Evolutionary conservation across 1,140 invertebrate species (phyloP), one percentile per base, ranked within the genome.

Genomic region (Sogatella furcifera): DNA sequence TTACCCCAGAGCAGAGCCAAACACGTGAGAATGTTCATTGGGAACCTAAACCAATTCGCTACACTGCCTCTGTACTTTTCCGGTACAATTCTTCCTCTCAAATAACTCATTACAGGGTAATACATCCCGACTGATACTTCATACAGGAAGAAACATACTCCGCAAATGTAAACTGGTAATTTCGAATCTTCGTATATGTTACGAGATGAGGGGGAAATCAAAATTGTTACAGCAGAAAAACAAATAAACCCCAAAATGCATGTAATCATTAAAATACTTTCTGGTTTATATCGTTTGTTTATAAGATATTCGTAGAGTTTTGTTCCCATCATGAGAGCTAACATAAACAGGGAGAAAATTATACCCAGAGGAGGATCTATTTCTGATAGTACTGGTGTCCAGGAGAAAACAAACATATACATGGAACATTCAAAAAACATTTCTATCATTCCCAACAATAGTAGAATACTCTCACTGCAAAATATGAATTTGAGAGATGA

Each of bases 351-450:
- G 13, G 83, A 79, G 70, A 85, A 84, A 2, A 79, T 71, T 31
- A 81, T 52, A 1, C 78, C 79, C 31, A 80, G 66, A 6, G 78
- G 78, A 31, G 78, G 76, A 15, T 70, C 60, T 21, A 73, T 31
- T n/a, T 61, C 55, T 62, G 80, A 69, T 8, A 88, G 70, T 10
- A 85, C 77, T 3, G 85, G 85, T 4, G 85, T 88, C 85, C 85
- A 88, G 60, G 85, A 76, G 66, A 86, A 78, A 6, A 88, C 82
- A 74, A 88, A 88, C 14, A 81, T 81, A 70, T 86, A 87, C 84
- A 88, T 86, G 17, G 81, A 78, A 59, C 83, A 81, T 71, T 88
- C 85, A 73, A 85, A 86, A 19, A 86, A 66, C 0, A 82, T 82
- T 71, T 88, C 84, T 41, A 85, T 77, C 49, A 83, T 56, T 2